Base-by-base conservation (phyloP, 2,113 vertebrate species). In the Actenoides lindsayi region DNA sequence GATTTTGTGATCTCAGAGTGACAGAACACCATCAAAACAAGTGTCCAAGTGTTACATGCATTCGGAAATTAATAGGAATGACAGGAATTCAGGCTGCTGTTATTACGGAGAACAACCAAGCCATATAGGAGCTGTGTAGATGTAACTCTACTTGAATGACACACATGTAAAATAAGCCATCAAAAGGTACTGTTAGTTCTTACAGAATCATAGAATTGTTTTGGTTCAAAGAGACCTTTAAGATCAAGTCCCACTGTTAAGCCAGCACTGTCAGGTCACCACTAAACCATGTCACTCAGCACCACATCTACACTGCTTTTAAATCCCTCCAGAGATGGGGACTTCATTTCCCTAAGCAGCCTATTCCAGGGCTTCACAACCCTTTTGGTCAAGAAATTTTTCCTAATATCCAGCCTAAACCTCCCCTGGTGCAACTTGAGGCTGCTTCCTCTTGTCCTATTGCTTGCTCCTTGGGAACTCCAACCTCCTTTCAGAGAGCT, bases 31-130 rank as follows among this genome's bases (percentile, higher is more conserved):
- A 21, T 4, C 63, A 70, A 51, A 91, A 28, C 13, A 57, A 82
- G n/a, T 7, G 2, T 60, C 51, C 35, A 30, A 51, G 42, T 2
- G 11, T 31, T 30, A 28, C 0, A 0, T 56, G 33, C 46, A 78
- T 51, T 60, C 51, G 53, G 48, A 64, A 79, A 56, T 78, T 56
- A 83, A 41, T 0, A 68, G 79, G 67, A 90, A 57, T 54, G 41
- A 48, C 46, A 68, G 56, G 81, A 94, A 59, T 83, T 63, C 41
- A 33, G 41, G 28, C 20, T 30, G 56, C 33, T 73, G 41, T 6
- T 62, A 3, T 19, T 19, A 48, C 0, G 9, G 50, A 54, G 37
- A 63, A 16, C 35, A 57, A 21, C 12, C n/a, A 54, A 78, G 69
- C 5, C 54, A 33, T 11, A 19, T 0, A 59, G 25, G 16, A 70